Evolutionary conservation across 37 sponge, comb jelly and placozoan species (phyloP).

Genomic region (Aphrocallistes beatrix): DNA sequence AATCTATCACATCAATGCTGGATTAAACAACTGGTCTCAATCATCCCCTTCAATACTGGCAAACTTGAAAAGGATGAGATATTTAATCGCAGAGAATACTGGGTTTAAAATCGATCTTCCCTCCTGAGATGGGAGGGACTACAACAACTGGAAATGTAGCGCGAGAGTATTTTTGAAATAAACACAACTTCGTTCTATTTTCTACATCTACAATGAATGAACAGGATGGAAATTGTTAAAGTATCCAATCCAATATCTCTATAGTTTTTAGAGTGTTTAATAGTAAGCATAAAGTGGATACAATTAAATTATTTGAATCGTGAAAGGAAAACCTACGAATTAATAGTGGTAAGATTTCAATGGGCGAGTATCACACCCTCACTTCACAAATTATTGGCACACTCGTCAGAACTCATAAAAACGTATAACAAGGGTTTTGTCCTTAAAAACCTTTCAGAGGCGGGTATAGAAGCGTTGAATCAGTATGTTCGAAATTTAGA

Average conservation of each 20-base stretch:
- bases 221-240: background rate
- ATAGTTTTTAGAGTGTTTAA: background rate
- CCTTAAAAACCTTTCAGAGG: background rate
- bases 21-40: background rate
- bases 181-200: background rate
- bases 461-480: background rate
- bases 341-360: background rate
- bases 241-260: background rate
- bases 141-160: background rate
- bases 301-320: background rate
- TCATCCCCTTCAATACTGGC: background rate
- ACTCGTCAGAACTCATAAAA: background rate
- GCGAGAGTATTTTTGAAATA: background rate
- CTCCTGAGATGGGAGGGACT: background rate
- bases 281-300: background rate
- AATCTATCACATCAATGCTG: background rate
- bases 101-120: background rate
- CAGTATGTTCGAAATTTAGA: too few relatives aligned
- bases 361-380: background rate
- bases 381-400: background rate
- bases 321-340: background rate
- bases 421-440: background rate
- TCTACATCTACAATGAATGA: background rate
- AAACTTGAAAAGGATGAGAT: background rate
- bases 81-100: background rate